Evolutionary conservation across 2,113 vertebrate species (phyloP), one percentile per base, ranked within the genome.

Genomic region (Propithecus coquereli): DNA sequence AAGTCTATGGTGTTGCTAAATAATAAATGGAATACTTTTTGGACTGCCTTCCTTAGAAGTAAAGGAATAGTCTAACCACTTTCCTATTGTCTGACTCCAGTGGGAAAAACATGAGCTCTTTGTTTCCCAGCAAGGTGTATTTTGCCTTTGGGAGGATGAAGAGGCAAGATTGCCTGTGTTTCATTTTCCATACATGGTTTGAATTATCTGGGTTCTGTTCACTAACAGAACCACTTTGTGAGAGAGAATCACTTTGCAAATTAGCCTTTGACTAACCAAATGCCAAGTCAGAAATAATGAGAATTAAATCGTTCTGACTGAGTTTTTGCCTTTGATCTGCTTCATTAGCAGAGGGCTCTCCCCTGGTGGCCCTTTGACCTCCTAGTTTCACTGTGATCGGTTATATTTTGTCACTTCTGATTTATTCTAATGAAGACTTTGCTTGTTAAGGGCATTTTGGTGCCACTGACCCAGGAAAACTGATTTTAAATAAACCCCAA

Each of bases 211-310:
- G 6, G 17, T 68, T 95, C 22, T 94, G 8, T 93, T 84, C 59
- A 87, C 17, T 52, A 73, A 95, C 32, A 52, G 40, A 63, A 63
- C 61, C 10, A 63, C 27, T 63, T 63, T 63, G 27, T 30, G 27
- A 30, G 11, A 79, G 23, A 89, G n/a, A 81, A 97, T 94, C 34
- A 63, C 17, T 94, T 95, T 93, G 68, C 34, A 90, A 71, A 92
- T 74, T 96, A 92, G 20, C 71, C 27, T 95, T 93, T 95, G 50
- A 77, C 34, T 79, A 87, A 63, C 32, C 54, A 83, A 95, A 43
- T 85, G 32, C 40, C 43, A 95, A 34, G 23, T 27, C 23, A 68
- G 54, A 94, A 90, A 95, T 92, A 97, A 45, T 57, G 50, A 25
- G 40, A 86, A 84, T 90, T 91, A 94, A 95, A 85, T 68, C 2